Conservation (phyloP, 2,888 invertebrate species). For the Deilephila porcellus region DNA sequence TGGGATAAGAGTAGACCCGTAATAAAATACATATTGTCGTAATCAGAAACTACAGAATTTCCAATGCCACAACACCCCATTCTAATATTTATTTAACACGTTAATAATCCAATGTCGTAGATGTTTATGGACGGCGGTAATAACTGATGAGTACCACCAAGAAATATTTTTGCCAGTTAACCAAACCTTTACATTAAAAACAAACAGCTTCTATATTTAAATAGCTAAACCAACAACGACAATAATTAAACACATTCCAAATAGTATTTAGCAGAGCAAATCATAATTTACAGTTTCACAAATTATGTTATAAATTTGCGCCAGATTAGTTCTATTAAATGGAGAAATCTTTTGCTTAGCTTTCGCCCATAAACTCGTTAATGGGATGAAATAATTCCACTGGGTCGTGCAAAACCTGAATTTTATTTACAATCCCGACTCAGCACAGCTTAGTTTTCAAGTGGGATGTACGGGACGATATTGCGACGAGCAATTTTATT, state of each 20-base stretch:
- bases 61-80: too few relatives aligned
- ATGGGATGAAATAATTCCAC: constrained; percentile 47
- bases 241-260: too few relatives aligned
- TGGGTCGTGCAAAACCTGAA: constrained; percentile 41
- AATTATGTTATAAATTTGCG: constrained; percentile 12
- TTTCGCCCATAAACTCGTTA: constrained; percentile 36
- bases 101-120: background rate
- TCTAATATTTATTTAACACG: too few relatives aligned
- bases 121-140: background rate
- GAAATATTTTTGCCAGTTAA: too few relatives aligned
- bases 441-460: constrained; percentile 42
- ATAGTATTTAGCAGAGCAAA: background rate
- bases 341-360: constrained; percentile 14
- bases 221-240: too few relatives aligned
- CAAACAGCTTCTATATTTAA: too few relatives aligned
- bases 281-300: constrained; percentile 1
- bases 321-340: constrained; percentile 16
- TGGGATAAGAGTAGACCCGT: too few relatives aligned
- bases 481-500: constrained; percentile 23
- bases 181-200: too few relatives aligned
- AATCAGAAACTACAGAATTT: too few relatives aligned
- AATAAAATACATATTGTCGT: too few relatives aligned
- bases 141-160: too few relatives aligned
- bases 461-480: constrained; percentile 29
- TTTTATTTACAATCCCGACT: constrained; percentile 48